These are phyloP conservation scores for Palythoa heliodiscus DNA, from an alignment of 92 coral and sea anemone species.

Conservation along the genomic window DNA sequence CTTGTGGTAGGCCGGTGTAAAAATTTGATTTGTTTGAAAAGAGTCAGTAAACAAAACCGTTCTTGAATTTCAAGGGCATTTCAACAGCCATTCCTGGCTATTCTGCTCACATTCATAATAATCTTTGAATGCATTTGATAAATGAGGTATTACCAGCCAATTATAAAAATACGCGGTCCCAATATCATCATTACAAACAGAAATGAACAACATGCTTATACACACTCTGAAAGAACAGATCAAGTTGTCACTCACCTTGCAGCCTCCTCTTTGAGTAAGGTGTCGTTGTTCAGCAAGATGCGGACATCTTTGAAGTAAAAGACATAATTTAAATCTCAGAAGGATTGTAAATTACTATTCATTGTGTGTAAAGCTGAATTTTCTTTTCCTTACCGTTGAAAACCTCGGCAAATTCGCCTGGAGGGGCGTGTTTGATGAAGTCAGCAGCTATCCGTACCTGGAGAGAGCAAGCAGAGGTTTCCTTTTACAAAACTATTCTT, in stretches of 20 bases:
- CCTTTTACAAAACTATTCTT: constrained; percentile 7
- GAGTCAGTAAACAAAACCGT: not conserved
- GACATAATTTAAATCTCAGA: constrained; percentile 3
- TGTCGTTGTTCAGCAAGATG: constrained; percentile 86
- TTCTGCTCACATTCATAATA: not conserved
- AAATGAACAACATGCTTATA: not conserved
- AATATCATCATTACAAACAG: not conserved
- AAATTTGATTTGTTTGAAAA: not conserved
- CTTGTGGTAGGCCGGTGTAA: too few species aligned
- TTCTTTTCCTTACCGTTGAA: constrained; percentile 84
- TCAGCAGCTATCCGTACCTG: constrained; percentile 98
- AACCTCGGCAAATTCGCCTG: constrained; percentile 99
- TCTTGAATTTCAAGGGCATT: constrained; percentile 26
- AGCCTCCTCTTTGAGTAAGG: constrained; percentile 81
- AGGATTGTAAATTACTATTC: not conserved
- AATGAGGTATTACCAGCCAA: not conserved
- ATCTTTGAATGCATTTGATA: not conserved
- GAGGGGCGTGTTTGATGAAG: constrained; percentile 99
- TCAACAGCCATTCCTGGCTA: not conserved
- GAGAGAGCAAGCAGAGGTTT: constrained; percentile 48
- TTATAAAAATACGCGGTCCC: not conserved
- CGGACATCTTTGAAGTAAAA: constrained; percentile 80
- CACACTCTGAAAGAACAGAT: not conserved
- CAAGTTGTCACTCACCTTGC: constrained; percentile 71
- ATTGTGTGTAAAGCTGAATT: not conserved